Evolutionary conservation across 2,888 invertebrate genomes (phyloP).

Genomic region (Pollenia griseotomentosa): DNA sequence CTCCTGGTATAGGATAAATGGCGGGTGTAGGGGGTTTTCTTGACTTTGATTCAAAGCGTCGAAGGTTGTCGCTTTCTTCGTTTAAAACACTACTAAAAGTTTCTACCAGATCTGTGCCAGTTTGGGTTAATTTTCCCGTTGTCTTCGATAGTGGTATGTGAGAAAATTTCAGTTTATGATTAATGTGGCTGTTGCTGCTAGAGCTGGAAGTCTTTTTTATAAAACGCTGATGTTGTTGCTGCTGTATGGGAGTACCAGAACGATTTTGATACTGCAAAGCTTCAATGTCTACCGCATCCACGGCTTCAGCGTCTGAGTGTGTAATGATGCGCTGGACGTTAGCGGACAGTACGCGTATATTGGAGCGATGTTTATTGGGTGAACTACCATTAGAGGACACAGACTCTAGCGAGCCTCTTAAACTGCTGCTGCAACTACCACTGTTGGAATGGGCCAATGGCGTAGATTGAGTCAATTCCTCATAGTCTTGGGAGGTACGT

Average conservation of each 20-base stretch:
- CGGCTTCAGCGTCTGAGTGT: conserved; percentile 84
- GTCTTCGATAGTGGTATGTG: conserved; percentile 83
- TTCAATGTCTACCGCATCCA: conserved; percentile 80
- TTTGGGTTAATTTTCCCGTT: conserved; percentile 82
- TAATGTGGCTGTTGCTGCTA: conserved; percentile 4
- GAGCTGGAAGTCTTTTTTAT: conserved; percentile 74
- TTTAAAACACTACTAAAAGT: conserved; percentile 80
- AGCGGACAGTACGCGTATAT: conserved; percentile 84
- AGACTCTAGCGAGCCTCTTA: conserved; percentile 69
- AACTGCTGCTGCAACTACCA: conserved; percentile 75
- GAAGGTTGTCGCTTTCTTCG: conserved; percentile 76
- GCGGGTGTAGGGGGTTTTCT: conserved; percentile 71
- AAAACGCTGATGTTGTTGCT: conserved; percentile 74
- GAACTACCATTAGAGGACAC: conserved; percentile 61
- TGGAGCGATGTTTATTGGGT: conserved; percentile 79
- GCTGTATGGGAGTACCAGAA: conserved; percentile 75
- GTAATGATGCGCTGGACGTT: conserved; percentile 86
- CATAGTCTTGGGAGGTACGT: conserved; percentile 40
- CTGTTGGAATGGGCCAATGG: conserved; percentile 68
- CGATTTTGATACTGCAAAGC: conserved; percentile 79
- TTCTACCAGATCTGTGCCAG: conserved; percentile 82
- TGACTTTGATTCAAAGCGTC: conserved; percentile 71
- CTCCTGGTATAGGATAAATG: conserved; percentile 63
- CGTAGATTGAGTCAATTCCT: conserved; percentile 60
- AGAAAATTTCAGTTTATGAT: conserved; percentile 79